Percentiles rank a stretch among this genome's conserved stretches.
Evolutionary conservation across 2,113 vertebrate species (phyloP).

Genomic region (Lasiurus cinereus): DNA sequence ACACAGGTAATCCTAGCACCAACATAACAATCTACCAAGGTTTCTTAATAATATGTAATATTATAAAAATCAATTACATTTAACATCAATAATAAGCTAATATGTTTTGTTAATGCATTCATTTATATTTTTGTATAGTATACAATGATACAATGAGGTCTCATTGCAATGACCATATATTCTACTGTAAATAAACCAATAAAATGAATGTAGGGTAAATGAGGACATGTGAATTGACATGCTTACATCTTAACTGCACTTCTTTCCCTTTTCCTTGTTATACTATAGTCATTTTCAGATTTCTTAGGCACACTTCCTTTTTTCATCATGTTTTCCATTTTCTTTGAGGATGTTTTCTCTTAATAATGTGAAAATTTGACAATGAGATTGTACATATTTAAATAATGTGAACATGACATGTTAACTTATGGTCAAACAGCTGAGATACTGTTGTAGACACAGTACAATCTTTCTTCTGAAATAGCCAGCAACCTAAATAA

Average conservation of each 20-base stretch:
- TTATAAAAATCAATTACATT: background rate
- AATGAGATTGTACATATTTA: background rate
- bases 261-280: background rate
- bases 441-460: background rate
- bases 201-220: background rate
- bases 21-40: background rate
- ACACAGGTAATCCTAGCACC: background rate
- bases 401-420: background rate
- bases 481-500: background rate
- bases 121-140: background rate
- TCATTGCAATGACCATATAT: background rate
- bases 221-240: background rate
- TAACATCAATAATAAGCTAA: background rate
- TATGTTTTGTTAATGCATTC: background rate
- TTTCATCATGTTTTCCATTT: background rate
- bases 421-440: background rate
- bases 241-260: background rate
- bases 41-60: background rate
- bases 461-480: background rate
- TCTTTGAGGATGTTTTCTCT: background rate
- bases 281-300: background rate
- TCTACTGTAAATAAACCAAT: background rate
- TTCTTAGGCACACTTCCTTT: background rate
- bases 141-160: background rate
- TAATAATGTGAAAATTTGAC: background rate